These are phyloP conservation scores for Sminthurinus signatus DNA, from an alignment of 1,140 invertebrate genomes.

Conservation along the genomic window DNA sequence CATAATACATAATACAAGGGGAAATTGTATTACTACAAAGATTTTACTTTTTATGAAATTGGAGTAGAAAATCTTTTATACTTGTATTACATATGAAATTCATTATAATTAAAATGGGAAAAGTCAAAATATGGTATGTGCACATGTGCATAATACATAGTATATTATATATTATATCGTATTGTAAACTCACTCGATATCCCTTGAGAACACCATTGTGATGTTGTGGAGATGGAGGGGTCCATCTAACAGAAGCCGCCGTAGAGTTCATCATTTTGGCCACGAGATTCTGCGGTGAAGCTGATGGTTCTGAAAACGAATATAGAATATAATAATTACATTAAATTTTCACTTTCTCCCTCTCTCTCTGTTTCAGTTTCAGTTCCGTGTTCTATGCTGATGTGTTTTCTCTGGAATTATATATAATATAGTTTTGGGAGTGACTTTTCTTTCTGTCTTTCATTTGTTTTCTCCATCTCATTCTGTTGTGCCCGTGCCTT, in stretches of 20 bases:
- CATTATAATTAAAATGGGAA: no score
- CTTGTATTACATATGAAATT: no score
- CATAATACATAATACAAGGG: no score
- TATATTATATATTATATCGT: no score
- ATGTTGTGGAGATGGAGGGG: conserved; percentile 65
- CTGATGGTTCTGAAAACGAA: conserved; percentile 59
- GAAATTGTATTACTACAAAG: no score
- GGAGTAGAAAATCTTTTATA: no score
- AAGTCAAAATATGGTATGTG: no score
- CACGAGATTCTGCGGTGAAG: conserved; percentile 71
- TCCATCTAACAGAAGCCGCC: conserved; percentile 70
- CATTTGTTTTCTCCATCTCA: not conserved
- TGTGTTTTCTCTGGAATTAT: not conserved
- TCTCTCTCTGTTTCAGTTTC: not conserved
- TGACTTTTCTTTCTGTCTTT: no score
- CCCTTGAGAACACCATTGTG: conserved; percentile 75
- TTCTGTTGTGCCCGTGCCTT: conserved; percentile 5
- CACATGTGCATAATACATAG: no score
- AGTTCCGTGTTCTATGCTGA: not conserved
- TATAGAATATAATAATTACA: conserved; percentile 5
- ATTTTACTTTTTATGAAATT: no score
- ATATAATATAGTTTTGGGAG: no score
- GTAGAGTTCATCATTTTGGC: conserved; percentile 77
- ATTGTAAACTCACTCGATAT: conserved; percentile 68
- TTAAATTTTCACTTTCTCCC: not conserved